These are phyloP conservation scores for Typhlichthys eigenmanni DNA, from an alignment of 2,797 vertebrate species.

Conservation along the genomic window DNA sequence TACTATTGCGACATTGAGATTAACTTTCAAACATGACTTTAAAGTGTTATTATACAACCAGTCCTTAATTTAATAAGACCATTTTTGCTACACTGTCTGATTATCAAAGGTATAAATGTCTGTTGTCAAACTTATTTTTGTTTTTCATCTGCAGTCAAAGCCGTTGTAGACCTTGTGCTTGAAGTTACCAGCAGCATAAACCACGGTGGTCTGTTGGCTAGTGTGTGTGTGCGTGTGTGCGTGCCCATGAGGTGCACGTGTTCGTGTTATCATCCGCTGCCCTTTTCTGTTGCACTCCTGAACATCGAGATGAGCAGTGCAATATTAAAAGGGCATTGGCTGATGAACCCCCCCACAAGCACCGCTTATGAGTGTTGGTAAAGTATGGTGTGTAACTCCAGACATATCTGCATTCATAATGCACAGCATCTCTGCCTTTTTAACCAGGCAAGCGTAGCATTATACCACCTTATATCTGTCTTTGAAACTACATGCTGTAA, in stretches of 20 bases:
- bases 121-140: not conserved
- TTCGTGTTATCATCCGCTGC: conserved; percentile 90
- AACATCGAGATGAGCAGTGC: conserved; percentile 95
- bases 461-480: too few relatives aligned
- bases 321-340: conserved; percentile 99
- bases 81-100: not conserved
- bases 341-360: conserved; percentile 80
- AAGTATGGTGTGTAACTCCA: not conserved
- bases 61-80: not conserved
- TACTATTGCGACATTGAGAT: not conserved
- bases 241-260: conserved; percentile 40
- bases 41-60: not conserved
- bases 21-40: not conserved
- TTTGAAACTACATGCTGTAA: too few relatives aligned
- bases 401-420: too few relatives aligned
- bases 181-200: not conserved
- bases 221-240: conserved; percentile 22
- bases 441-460: too few relatives aligned
- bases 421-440: not conserved
- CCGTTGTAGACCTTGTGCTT: not conserved
- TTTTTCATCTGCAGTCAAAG: not conserved
- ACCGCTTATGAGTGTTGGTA: not conserved
- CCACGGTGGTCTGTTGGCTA: not conserved
- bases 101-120: not conserved
- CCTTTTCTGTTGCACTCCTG: conserved; percentile 99